Base-by-base conservation (phyloP, 2,797 vertebrate species). In the Pseudomugil gertrudae region DNA sequence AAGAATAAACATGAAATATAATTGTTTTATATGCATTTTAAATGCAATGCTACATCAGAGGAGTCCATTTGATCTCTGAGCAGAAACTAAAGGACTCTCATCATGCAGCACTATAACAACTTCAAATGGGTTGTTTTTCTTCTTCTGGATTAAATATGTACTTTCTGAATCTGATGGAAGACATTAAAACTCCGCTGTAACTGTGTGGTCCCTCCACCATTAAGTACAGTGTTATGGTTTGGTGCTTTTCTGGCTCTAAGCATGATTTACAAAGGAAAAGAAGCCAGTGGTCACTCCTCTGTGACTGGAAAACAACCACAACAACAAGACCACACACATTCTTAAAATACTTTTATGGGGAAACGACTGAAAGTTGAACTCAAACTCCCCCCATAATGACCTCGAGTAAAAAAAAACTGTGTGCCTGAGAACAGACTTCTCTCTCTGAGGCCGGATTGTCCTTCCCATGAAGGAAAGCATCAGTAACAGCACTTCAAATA, bases 121-220 rank as follows among this genome's bases (percentile, higher is more conserved):
- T 53, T 36, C 11, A 63, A 32, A 56, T 24, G 0, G 17, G 29
- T 15, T 72, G 45, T 75, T 65, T 74, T 57, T 56, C 35, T 24
- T 27, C 35, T 0, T 24, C 8, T 5, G 14, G 30, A n/a, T 57
- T 66, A 36, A 13, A 63, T 14, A 11, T 71, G 30, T 21, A 60
- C 30, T 66, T 65, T 54, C 30, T 21, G 27, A 57, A 38, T 66
- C 53, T 69, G 19, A 57, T 57, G 62, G 23, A n/a, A 65, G 29
- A 50, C 36, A 74, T 58, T 21, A 43, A 72, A 63, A 33, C 11
- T 50, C 36, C 23, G 10, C 57, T 53, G 43, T 29, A 15, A 15
- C 45, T 63, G 71, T 73, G 76, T 71, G 74, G 74, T 78, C 69
- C 45, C 13, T 13, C 30, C 29, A 52, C 79, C 76, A 59, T 64